Evolutionary conservation across 2,797 vertebrate genomes (phyloP), one percentile per base, ranked within the genome.

Genomic region (Fistularia commersonii): DNA sequence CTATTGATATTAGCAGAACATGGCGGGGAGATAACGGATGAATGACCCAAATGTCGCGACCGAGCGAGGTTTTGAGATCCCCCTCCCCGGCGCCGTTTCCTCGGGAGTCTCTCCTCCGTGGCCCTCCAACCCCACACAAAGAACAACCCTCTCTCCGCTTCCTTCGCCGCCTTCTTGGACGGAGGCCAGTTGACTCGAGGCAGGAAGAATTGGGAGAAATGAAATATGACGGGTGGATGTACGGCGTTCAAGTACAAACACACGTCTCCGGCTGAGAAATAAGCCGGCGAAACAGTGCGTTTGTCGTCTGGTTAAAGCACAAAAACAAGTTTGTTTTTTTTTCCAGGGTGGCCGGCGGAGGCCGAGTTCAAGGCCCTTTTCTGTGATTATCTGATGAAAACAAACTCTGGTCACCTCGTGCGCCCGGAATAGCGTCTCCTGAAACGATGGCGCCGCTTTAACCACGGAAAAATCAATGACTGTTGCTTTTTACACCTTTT

Each of bases 171-270:
- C 57, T 6, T 42, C 33, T 58, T 83, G 69, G 61, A 79, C 50
- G 46, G 32, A 61, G 33, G 56, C 69, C 76, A 64, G 36, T 72
- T 69, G 32, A 61, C 36, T 61, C 41, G 14, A 61, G 41, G 64
- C 67, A 71, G n/a, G n/a, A n/a, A n/a, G n/a, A n/a, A n/a, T n/a
- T n/a, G n/a, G 52, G 56, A 67, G 34, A 69, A 71, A 73, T 75
- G 39, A 69, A 68, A 68, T 58, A 70, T 60, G 56, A 65, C 54
- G 66, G 41, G 51, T 57, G 44, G 69, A 57, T 6, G 44, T 67
- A 58, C 56, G 44, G 41, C 57, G 60, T 67, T 65, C 44, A 72
- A 61, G 49, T 48, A 60, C 36, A 54, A 53, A 37, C 40, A 13
- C 51, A 61, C 61, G 64, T 69, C 50, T 65, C n/a, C 38, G 45